Percentiles rank a stretch among this genome's conserved stretches.
Evolutionary conservation across 2,888 invertebrate genomes (phyloP).

Genomic region (Pristionchus japonicus): DNA sequence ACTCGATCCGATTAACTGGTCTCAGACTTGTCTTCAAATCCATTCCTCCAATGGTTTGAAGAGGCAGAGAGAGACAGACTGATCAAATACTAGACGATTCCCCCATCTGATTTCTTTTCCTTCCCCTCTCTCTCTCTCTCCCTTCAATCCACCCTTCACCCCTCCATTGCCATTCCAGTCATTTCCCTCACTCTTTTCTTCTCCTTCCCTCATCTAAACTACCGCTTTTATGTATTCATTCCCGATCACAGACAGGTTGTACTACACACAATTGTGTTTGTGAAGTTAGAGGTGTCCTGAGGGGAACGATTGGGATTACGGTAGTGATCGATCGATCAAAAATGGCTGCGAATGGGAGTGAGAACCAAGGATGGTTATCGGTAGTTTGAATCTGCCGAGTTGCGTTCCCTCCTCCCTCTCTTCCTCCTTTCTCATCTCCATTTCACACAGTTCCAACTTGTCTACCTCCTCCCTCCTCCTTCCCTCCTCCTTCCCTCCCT

Average conservation of each 20-base stretch:
- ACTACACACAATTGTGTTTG: background rate
- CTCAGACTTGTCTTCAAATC: background rate
- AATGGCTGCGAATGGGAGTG: background rate
- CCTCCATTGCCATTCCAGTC: background rate
- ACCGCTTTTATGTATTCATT: constrained; percentile 11
- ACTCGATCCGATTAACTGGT: background rate
- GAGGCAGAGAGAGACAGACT: background rate
- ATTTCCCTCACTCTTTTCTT: constrained; percentile 26
- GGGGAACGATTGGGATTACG: background rate
- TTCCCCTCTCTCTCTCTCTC: background rate
- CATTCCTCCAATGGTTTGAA: background rate
- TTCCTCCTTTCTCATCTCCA: background rate
- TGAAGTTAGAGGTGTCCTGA: background rate
- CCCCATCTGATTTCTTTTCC: background rate
- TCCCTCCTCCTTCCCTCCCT: background rate
- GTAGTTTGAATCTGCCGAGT: background rate
- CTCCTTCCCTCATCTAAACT: constrained; percentile 20
- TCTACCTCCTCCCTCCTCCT: constrained; percentile 2
- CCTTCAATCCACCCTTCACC: background rate
- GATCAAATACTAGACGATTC: background rate
- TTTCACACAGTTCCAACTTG: constrained; percentile 15
- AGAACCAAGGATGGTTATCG: background rate
- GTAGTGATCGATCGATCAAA: background rate
- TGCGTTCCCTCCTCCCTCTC: constrained; percentile 18
- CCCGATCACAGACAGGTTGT: constrained; percentile 12